Base-by-base conservation (phyloP, 2,888 invertebrate genomes). In the Dynastes maya region DNA sequence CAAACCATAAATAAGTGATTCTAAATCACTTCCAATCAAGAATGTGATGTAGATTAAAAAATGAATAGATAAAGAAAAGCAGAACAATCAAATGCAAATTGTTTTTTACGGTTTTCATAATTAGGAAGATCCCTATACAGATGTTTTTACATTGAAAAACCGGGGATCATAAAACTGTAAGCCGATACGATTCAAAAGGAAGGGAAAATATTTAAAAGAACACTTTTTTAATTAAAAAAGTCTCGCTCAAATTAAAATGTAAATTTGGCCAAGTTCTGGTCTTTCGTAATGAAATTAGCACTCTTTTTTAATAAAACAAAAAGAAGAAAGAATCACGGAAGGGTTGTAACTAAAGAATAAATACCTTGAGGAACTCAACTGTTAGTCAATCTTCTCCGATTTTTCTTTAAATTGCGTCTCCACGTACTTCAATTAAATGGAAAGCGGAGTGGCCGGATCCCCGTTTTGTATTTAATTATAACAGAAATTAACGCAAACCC, bases 381-480 rank as follows among this genome's bases (percentile, higher is more conserved):
- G 76, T 77, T 77, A 77, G 76, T 77, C 76, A 77, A 77, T 77
- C 78, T 72, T 64, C 72, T 78, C 72, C 72, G 78, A 65, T 78
- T 72, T 74, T 78, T 71, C 65, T 74, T 75, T 45, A 45, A 79
- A 80, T 80, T 81, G 79, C 80, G 78, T 77, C 79, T 79, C 78
- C 79, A 81, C 80, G 81, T 80, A 83, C 81, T 82, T 80, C 80
- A 83, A 83, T 82, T 83, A 83, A 83, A 82, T 80, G 80, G 81
- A 82, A 82, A 61, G 49, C 27, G 72, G 61, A 61, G 45, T 29
- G 71, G 51, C 27, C 11, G 68, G 27, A 51, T 27, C 79, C 81
- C 80, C 82, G 82, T 83, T 83, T 82, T 82, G 82, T 83, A 83
- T 83, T 83, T 83, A 83, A 83, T 83, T 83, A 83, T 83, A 68